These are phyloP conservation scores for Argopecten irradians DNA, from an alignment of 1,140 invertebrate species.

Conservation along the genomic window DNA sequence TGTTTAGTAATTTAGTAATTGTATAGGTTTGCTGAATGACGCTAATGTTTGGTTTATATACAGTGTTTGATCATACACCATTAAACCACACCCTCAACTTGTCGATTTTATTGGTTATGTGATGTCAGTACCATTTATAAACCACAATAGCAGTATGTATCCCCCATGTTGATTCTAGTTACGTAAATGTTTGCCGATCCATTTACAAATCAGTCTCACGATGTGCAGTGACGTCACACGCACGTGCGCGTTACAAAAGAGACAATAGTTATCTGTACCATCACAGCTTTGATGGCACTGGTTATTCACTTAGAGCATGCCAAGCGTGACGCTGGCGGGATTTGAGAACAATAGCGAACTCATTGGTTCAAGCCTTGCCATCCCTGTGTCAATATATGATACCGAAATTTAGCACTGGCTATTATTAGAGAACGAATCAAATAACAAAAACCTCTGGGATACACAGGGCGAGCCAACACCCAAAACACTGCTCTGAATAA, in stretches of 20 bases:
- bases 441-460: not conserved
- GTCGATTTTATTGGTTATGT: not conserved
- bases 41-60: not conserved
- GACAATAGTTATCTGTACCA: not conserved
- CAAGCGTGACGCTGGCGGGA: not conserved
- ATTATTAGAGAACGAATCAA: not conserved
- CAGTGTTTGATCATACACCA: not conserved
- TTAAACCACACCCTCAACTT: not conserved
- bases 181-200: conserved; percentile 4
- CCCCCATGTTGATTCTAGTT: not conserved
- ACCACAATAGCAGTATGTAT: not conserved
- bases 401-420: not conserved
- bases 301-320: not conserved
- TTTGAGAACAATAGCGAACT: not conserved
- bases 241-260: conserved; percentile 20
- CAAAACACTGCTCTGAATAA: not conserved
- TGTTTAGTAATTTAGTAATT: no score
- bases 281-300: conserved; percentile 7
- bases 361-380: not conserved
- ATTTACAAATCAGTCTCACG: not conserved
- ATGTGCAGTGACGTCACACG: conserved; percentile 2
- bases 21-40: not conserved
- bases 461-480: not conserved
- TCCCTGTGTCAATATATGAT: not conserved
- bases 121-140: not conserved